Conservation (phyloP, 2,888 invertebrate species). For the Oxycera nigricornis region DNA sequence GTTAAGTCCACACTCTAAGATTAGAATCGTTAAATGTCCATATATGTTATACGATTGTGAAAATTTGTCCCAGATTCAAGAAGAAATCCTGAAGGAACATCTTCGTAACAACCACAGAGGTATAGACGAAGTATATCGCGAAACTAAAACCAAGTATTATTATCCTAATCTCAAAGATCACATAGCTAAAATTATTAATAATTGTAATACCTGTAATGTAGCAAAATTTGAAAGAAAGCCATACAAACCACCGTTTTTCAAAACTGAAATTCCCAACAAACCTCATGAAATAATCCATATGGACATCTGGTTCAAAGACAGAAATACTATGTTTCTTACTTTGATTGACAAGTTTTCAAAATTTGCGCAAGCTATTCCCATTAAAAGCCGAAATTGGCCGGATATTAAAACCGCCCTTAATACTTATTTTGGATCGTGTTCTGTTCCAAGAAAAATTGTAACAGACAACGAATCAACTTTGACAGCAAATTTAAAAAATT, state of each 20-base stretch:
- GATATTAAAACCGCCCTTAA: background rate
- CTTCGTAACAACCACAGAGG: background rate
- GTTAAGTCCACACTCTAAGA: too few relatives aligned
- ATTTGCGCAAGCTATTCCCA: too few relatives aligned
- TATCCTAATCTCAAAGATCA: background rate
- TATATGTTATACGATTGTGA: background rate
- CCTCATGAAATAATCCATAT: background rate
- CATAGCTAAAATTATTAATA: background rate
- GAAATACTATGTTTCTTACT: conserved; percentile 35
- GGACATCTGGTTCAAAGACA: background rate
- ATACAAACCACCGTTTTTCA: background rate
- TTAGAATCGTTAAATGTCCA: background rate
- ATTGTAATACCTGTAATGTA: background rate
- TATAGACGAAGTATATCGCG: background rate
- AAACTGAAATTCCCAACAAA: background rate
- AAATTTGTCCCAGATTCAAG: background rate
- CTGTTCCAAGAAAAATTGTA: background rate
- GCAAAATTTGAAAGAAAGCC: conserved; percentile 11
- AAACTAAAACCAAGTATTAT: background rate
- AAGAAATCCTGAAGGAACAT: conserved; percentile 11
- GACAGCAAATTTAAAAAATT: background rate
- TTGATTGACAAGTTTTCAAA: conserved; percentile 41
- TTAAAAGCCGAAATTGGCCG: too few relatives aligned
- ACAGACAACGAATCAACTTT: background rate
- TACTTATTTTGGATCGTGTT: background rate